Evolutionary conservation across 2,113 vertebrate species (phyloP).

Genomic region (Ochotona curzoniae): DNA sequence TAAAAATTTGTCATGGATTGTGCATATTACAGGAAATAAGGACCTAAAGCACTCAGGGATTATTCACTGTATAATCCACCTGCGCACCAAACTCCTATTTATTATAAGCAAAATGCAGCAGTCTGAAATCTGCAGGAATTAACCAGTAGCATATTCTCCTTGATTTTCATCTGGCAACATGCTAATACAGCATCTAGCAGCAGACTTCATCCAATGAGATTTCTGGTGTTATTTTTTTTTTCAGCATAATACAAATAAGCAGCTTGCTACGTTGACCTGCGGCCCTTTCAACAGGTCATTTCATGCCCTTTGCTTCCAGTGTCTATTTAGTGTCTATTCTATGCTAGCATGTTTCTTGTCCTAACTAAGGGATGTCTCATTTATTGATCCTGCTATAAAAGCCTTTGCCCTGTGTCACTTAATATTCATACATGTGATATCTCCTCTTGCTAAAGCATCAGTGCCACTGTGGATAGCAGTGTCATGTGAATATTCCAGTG

Average conservation of each 20-base stretch:
- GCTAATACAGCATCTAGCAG: neutral
- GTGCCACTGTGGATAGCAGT: neutral
- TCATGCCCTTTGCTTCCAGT: neutral
- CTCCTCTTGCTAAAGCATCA: neutral
- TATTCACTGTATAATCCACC: neutral
- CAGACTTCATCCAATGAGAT: neutral
- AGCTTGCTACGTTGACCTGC: neutral
- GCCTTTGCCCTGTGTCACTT: neutral
- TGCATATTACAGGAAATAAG: neutral
- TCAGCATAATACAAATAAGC: neutral
- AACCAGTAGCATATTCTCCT: neutral
- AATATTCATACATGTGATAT: neutral
- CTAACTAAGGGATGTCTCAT: neutral
- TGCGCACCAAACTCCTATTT: neutral
- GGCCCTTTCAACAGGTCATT: neutral
- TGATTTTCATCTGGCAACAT: neutral
- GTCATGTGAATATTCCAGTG: neutral
- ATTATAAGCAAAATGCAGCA: neutral
- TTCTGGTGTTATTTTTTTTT: neutral
- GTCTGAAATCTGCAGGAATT: neutral
- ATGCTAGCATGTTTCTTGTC: neutral
- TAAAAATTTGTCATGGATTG: neutral
- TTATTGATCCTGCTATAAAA: neutral
- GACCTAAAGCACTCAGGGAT: neutral
- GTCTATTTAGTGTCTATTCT: neutral